Evolutionary conservation across 2,797 vertebrate genomes (phyloP), one percentile per base, ranked within the genome.

Genomic region (Amniataba percoides): DNA sequence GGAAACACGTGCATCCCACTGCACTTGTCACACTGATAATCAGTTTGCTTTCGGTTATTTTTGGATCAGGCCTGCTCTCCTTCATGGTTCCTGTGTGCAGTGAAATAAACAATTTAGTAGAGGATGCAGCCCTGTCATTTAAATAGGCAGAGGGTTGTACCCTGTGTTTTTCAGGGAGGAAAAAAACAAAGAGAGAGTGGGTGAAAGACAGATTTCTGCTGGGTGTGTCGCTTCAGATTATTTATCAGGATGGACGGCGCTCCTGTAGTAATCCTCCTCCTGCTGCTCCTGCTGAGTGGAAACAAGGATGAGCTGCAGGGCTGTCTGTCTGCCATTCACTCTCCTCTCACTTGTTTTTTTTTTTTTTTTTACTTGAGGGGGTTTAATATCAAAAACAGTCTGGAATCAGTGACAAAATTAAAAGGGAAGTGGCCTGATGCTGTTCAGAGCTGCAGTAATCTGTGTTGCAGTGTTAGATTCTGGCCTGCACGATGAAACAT

Each of bases 191-290:
- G 56, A 72, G 31, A 71, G n/a, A 64, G n/a, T 56, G 39, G 61
- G n/a, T 59, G 39, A 63, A 7, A 68, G 43, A 40, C 49, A 65
- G 71, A 78, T 83, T 77, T 86, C 71, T 82, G 66, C 11, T 60
- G 78, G 72, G 71, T 78, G 81, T 82, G 88, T 70, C 10, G 43
- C 74, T 86, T 67, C 83, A 88, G 82, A 86, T 89, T 89, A 84
- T 90, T 86, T 84, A 68, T 56, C 61, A 70, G 65, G 75, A 81
- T 11, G 51, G 79, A 73, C 49, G 31, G 52, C 31, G 72, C 76
- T 84, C 71, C 79, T 81, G 78, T 66, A 75, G 81, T 89, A 91
- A 90, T 90, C 85, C 87, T 82, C 81, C 72, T 84, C 77, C 86
- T 84, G 82, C 85, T 88, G 88, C 87, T 80, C 77, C 80, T 79